A percentile compares a stretch with the other conserved stretches of the same genome.
These are phyloP conservation scores for Ctenodactylus gundi DNA, from an alignment of 2,113 vertebrate genomes.

Conservation along the genomic window DNA sequence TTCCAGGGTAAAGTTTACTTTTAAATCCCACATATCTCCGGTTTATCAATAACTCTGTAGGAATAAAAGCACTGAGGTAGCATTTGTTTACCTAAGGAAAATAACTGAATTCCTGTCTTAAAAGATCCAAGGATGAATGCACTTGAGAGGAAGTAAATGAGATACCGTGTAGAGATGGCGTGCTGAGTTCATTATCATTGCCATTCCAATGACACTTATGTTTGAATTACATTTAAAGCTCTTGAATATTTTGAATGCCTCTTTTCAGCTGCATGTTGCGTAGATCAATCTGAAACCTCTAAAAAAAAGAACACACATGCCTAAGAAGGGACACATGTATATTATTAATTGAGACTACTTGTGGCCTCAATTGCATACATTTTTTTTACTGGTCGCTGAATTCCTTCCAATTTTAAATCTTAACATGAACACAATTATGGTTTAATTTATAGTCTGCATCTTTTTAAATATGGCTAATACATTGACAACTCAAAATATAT, in stretches of 20 bases:
- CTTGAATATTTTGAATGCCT: slow-evolving; percentile 23
- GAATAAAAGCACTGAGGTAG: background rate
- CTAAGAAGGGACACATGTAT: background rate
- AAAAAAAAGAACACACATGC: background rate
- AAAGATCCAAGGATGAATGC: background rate
- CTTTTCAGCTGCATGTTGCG: slow-evolving; percentile 19
- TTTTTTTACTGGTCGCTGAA: background rate
- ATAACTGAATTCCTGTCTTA: background rate
- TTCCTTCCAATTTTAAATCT: background rate
- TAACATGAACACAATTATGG: background rate
- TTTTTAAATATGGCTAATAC: background rate
- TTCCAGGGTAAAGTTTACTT: background rate
- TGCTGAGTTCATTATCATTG: background rate
- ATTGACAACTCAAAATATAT: background rate
- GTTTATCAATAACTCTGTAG: background rate
- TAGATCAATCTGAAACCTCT: slow-evolving; percentile 9
- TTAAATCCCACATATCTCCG: background rate
- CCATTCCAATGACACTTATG: background rate
- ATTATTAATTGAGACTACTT: background rate
- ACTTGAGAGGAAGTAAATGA: background rate
- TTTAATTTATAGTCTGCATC: background rate
- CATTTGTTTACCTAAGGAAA: background rate
- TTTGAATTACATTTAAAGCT: background rate
- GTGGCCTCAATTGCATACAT: background rate
- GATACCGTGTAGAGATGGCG: background rate